Conservation (phyloP, 1,140 invertebrate species). For the Brachionus calyciflorus region DNA sequence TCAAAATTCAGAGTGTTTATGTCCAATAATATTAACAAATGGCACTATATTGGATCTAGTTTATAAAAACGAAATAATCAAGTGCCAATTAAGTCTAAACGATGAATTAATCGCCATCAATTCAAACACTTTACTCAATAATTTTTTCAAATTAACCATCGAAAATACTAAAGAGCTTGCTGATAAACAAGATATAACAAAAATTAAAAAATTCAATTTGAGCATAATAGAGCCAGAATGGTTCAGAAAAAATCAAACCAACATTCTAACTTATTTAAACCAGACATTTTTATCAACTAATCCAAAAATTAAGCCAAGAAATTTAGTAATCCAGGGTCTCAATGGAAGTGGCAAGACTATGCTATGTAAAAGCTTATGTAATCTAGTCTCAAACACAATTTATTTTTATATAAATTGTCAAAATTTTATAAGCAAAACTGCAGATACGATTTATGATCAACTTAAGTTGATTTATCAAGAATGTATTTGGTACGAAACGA, state of each 20-base stretch:
- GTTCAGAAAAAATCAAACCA: background rate
- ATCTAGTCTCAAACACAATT: background rate
- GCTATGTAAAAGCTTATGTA: conserved; percentile 19
- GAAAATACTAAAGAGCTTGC: background rate
- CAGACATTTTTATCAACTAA: background rate
- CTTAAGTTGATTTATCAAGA: conserved; percentile 16
- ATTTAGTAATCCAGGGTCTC: conserved; percentile 21
- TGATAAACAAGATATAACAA: background rate
- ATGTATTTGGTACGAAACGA: background rate
- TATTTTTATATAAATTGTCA: conserved; percentile 45
- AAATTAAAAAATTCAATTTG: background rate
- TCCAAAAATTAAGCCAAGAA: background rate
- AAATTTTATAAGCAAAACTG: conserved; percentile 24
- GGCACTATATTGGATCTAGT: background rate
- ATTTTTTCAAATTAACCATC: background rate
- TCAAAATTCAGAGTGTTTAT: conserved; percentile 25
- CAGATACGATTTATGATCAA: conserved; percentile 29
- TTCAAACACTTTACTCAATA: background rate
- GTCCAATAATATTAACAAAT: conserved; percentile 12
- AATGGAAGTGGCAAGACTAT: conserved; percentile 35
- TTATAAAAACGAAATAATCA: background rate
- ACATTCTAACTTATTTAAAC: background rate
- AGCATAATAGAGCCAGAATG: background rate
- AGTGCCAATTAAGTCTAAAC: background rate
- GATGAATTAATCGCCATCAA: background rate